Evolutionary conservation across 2,113 vertebrate species (phyloP).

Genomic region (Periophthalmodon schlosseri): DNA sequence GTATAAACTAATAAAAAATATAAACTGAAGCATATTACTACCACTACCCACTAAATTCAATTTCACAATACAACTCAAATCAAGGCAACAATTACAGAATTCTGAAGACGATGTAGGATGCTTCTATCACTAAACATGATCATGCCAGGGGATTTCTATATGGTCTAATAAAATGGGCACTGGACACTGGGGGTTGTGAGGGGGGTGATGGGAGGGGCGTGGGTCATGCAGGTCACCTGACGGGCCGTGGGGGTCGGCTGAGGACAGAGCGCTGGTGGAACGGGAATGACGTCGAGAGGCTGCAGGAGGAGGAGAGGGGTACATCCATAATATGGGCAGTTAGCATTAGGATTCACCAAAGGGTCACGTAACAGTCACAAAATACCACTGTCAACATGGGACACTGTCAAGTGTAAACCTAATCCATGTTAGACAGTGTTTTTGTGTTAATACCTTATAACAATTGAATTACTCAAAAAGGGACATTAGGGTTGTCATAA

Average conservation of each 20-base stretch:
- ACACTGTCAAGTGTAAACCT: too few relatives aligned
- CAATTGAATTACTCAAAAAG: too few relatives aligned
- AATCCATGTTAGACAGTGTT: too few relatives aligned
- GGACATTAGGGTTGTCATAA: too few relatives aligned
- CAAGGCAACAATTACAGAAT: not conserved
- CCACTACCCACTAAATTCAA: not conserved
- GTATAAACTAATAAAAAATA: not conserved
- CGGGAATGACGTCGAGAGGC: constrained; percentile 99
- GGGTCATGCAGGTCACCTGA: constrained; percentile 98
- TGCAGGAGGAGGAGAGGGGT: constrained; percentile 83
- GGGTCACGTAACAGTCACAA: not conserved
- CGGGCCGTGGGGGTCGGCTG: constrained; percentile 95
- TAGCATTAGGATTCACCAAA: constrained; percentile 64
- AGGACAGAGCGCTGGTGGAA: constrained; percentile 98
- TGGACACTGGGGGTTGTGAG: not conserved
- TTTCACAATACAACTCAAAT: constrained; percentile 7
- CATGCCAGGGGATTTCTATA: constrained; percentile 50
- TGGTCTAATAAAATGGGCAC: not conserved
- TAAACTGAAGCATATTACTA: too few relatives aligned
- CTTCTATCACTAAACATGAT: constrained; percentile 22
- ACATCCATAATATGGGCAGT: constrained; percentile 69
- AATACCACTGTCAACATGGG: not conserved
- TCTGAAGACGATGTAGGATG: not conserved
- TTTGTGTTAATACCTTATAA: too few relatives aligned
- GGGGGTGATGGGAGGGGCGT: not conserved